These are phyloP conservation scores for Phlogophora meticulosa DNA, from an alignment of 2,888 invertebrate species.

Conservation along the genomic window DNA sequence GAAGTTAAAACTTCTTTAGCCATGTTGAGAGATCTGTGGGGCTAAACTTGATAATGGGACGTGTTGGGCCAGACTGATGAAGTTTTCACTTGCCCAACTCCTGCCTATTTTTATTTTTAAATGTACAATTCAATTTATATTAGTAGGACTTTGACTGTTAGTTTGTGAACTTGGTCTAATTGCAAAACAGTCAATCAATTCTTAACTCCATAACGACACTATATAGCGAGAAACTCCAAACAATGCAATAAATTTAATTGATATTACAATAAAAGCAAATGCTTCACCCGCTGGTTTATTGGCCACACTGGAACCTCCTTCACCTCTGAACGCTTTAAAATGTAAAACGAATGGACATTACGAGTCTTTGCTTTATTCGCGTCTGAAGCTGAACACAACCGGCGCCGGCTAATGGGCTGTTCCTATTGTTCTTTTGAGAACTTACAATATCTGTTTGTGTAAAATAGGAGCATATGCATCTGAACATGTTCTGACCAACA, in stretches of 20 bases:
- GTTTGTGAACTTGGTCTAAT: too few species aligned
- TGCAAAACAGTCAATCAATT: too few species aligned
- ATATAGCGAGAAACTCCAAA: too few species aligned
- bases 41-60: not conserved
- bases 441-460: not conserved
- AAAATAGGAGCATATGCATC: not conserved
- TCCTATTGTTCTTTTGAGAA: slow-evolving; percentile 19
- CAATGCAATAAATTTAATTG: too few species aligned
- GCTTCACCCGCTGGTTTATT: not conserved
- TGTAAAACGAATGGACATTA: slow-evolving; percentile 64
- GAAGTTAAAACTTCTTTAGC: not conserved
- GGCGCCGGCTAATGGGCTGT: slow-evolving; percentile 29
- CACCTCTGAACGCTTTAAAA: slow-evolving; percentile 64
- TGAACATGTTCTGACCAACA: not conserved
- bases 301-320: slow-evolving; percentile 2
- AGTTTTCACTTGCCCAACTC: too few species aligned
- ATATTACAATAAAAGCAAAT: too few species aligned
- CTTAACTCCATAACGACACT: too few species aligned
- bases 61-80: too few species aligned
- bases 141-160: too few species aligned
- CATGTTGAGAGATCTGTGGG: not conserved
- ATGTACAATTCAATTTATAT: too few species aligned
- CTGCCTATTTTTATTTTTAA: too few species aligned
- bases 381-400: slow-evolving; percentile 18
- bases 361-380: slow-evolving; percentile 44